Evolutionary conservation across 1,140 invertebrate species (phyloP), one percentile per base, ranked within the genome.

Genomic region (Lanistes nyassanus): DNA sequence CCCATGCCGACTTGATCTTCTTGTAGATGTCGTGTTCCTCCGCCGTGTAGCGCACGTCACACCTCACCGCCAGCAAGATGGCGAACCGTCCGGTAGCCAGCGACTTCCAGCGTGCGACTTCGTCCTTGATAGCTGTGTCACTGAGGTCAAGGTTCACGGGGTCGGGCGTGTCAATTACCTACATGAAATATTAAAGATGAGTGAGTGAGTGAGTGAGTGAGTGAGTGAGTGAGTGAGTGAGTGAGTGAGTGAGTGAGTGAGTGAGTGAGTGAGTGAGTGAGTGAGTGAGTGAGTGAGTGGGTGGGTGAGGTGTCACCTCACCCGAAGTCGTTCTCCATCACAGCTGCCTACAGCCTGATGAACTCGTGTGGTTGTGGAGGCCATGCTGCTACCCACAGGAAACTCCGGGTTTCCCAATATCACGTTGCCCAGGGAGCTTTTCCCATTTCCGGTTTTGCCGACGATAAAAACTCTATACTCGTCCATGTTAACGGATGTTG

Each of bases 151-250:
- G 42, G 65, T 42, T 66, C 23, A 26, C 42, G 21, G 26, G 23
- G 65, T 66, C 65, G 39, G 65, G 65, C 0, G 65, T 66, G 65
- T 66, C 65, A 23, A 66, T 47, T 42, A 66, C 65, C 65, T 66
- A 16, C 42, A 47, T 13, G 42, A 6, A 47, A n/a, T n/a, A n/a
- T n/a, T n/a, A n/a, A n/a, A n/a, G n/a, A 0, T 56, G 56, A 37
- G 70, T 72, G 70, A 58, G 70, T 6, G 70, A 31, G 69, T 72
- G 53, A 9, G 69, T 60, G 53, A 31, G 69, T 72, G 53, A 9
- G 36, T 69, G 68, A 19, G 69, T 37, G 69, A n/a, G 69, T 37
- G 69, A n/a, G 69, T 37, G 69, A n/a, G 69, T 37, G 69, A n/a
- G 69, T 37, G 69, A n/a, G 69, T 37, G 69, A n/a, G 53, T 37